Conservation (phyloP, 1,140 invertebrate genomes). For the Himalopsyche phryganea region DNA sequence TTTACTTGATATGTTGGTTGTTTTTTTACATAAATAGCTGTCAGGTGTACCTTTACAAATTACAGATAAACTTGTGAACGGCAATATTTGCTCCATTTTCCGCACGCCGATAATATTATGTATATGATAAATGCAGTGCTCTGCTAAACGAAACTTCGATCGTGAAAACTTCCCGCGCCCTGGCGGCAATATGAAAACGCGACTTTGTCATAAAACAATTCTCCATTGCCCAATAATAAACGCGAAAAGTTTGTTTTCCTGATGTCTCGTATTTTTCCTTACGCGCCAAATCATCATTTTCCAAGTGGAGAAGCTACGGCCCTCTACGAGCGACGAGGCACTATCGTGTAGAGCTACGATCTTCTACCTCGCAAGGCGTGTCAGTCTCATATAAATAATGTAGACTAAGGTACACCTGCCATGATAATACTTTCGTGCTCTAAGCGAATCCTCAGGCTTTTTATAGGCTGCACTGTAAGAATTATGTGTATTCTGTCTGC, state of each 20-base stretch:
- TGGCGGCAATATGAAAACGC: background rate
- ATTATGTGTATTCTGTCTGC: too few species aligned
- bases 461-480: background rate
- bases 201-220: slow-evolving; percentile 12
- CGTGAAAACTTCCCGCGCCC: too few species aligned
- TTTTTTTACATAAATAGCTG: too few species aligned
- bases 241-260: slow-evolving; percentile 24
- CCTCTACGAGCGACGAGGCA: background rate
- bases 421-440: slow-evolving; percentile 14
- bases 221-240: slow-evolving; percentile 16
- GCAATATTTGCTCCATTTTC: too few species aligned
- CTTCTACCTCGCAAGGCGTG: background rate
- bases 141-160: too few species aligned
- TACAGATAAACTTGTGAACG: too few species aligned
- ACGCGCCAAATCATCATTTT: slow-evolving; percentile 21
- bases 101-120: too few species aligned
- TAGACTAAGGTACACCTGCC: slow-evolving; percentile 21
- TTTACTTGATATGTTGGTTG: too few species aligned
- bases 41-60: too few species aligned
- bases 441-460: slow-evolving; percentile 12
- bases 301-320: background rate
- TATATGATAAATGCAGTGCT: too few species aligned
- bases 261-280: slow-evolving; percentile 17
- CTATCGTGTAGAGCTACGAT: background rate
- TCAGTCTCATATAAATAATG: slow-evolving; percentile 25